Conservation (phyloP, 2,888 invertebrate genomes). For the Lordiphosa fenestrarum region DNA sequence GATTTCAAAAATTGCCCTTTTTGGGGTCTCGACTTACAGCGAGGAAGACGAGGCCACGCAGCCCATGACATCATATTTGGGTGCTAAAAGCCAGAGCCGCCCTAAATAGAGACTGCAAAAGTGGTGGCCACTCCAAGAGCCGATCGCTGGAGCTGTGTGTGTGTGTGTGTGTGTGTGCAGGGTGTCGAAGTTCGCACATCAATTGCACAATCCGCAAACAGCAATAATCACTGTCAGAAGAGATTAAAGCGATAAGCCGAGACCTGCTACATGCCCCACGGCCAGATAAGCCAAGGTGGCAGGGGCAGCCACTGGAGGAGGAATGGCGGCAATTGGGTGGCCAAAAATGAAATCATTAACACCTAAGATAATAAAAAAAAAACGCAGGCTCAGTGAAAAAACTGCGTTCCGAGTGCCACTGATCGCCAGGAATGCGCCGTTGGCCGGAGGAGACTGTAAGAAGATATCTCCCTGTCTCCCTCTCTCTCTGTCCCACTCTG, state of each 20-base stretch:
- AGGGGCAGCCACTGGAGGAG: constrained; percentile 11
- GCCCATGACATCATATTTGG: constrained; percentile 78
- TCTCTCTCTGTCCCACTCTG: constrained; percentile 24
- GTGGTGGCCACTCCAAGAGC: no score
- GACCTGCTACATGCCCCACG: constrained; percentile 14
- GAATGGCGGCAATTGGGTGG: constrained; percentile 76
- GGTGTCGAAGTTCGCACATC: constrained; percentile 76
- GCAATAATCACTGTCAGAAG: constrained; percentile 76
- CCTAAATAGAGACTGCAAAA: constrained; percentile 75
- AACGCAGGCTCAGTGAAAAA: constrained; percentile 41
- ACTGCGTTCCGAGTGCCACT: constrained; percentile 41
- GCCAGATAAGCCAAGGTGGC: constrained; percentile 19
- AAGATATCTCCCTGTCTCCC: constrained; percentile 28
- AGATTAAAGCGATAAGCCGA: constrained; percentile 77
- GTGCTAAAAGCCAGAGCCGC: constrained; percentile 75
- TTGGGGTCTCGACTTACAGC: constrained; percentile 75
- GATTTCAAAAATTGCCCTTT: constrained; percentile 77
- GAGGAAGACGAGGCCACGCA: constrained; percentile 28
- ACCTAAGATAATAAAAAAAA: constrained; percentile 76
- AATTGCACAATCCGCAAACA: constrained; percentile 77
- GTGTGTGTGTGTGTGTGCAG: constrained; percentile 17
- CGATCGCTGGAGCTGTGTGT: constrained; percentile 1
- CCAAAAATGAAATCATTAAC: constrained; percentile 80
- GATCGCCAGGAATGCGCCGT: constrained; percentile 56
- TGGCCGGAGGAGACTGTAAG: constrained; percentile 44